Evolutionary conservation across 1,140 invertebrate species (phyloP), one percentile per base, ranked within the genome.

Genomic region (Trialeurodes vaporariorum): DNA sequence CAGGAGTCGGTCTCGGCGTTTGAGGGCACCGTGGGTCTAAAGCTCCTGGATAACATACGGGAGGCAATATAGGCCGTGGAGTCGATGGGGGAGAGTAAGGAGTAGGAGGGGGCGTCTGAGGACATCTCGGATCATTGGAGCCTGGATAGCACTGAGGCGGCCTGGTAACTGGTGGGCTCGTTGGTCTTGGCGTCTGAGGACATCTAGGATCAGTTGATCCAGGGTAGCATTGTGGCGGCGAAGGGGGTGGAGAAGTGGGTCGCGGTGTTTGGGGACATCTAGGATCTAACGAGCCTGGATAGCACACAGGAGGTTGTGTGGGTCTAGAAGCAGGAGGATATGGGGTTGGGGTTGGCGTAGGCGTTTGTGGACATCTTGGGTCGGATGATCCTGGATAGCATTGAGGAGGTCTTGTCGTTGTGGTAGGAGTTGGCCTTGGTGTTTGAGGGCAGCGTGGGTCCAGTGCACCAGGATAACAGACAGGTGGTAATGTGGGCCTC

Each of bases 101-200:
- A 21, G 70, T 23, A 27, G 75, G 73, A 25, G 72, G 72, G 27
- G 73, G 69, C 64, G 26, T 64, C 5, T 58, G 70, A 63, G 76
- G 77, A 71, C 77, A 79, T 25, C 77, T 71, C 0, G 76, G 74
- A 72, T 79, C 77, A 25, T 61, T 74, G 1, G 75, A 75, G 63
- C 79, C 78, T 62, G 77, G 75, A 63, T 71, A 74, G 64, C 77
- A 79, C 0, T 68, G 40, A 59, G 72, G 72, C 12, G 73, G 40
- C 25, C 67, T 67, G 25, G 27, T 34, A 2, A 68, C 65, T 34
- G 63, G 27, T 22, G 34, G 34, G 5, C 17, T 49, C 5, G 34
- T 49, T 49, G 69, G 34, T 49, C 34, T n/a, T 66, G 11, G 65
- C 60, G 69, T 49, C 1, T 67, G 70, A 23, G 77, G 77, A 66